Conservation (phyloP, 2,888 invertebrate genomes). For the Scrobipalpa atriplicella region DNA sequence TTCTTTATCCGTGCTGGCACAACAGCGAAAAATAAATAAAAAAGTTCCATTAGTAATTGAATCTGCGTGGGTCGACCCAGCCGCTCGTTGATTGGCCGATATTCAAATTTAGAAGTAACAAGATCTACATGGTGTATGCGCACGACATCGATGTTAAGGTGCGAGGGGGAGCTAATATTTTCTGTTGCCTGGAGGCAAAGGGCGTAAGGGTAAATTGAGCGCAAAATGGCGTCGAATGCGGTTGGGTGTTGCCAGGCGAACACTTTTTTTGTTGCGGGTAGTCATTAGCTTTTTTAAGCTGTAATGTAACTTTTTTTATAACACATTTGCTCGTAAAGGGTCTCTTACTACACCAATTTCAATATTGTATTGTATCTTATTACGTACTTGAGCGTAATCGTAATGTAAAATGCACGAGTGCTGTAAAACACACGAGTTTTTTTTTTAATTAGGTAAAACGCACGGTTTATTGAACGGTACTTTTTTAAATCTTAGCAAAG, state of each 20-base stretch:
- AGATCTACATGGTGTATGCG: slow-evolving; percentile 66
- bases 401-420: too few relatives aligned
- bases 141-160: slow-evolving; percentile 47
- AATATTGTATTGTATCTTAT: too few relatives aligned
- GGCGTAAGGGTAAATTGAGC: slow-evolving; percentile 57
- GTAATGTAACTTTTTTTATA: slow-evolving; percentile 11
- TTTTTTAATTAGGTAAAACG: too few relatives aligned
- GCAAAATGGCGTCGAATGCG: slow-evolving; percentile 63
- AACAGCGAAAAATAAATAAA: slow-evolving; percentile 46
- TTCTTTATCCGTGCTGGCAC: slow-evolving; percentile 40
- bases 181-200: slow-evolving; percentile 58
- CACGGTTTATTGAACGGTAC: too few relatives aligned
- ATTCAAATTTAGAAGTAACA: slow-evolving; percentile 77
- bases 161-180: slow-evolving; percentile 76
- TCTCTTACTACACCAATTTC: too few relatives aligned
- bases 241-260: slow-evolving; percentile 19
- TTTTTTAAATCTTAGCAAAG: too few relatives aligned
- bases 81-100: slow-evolving; percentile 78
- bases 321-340: too few relatives aligned
- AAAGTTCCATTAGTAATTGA: slow-evolving; percentile 58
- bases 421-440: too few relatives aligned
- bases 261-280: not conserved
- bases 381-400: too few relatives aligned
- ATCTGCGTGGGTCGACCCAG: slow-evolving; percentile 64
- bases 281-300: slow-evolving; percentile 10